Conservation (phyloP, 2,113 vertebrate species). For the Ardeotis arabs region DNA sequence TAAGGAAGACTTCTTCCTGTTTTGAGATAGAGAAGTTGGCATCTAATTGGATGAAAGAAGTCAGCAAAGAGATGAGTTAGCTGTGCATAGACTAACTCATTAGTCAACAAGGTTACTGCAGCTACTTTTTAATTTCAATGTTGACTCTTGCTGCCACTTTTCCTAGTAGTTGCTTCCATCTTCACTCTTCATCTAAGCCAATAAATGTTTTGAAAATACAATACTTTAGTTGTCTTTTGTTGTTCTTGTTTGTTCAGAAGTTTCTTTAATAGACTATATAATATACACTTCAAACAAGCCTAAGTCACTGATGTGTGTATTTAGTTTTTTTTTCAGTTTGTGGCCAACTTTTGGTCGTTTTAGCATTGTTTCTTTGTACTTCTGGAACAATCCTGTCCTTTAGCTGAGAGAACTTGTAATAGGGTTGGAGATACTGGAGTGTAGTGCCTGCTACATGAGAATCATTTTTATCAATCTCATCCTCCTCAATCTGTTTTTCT, state of each 20-base stretch:
- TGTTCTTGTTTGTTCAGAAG: neutral
- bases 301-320: neutral
- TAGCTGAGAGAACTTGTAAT: neutral
- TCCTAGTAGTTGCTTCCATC: neutral
- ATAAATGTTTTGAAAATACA: neutral
- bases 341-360: neutral
- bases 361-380: neutral
- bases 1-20: neutral
- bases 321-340: neutral
- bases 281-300: neutral
- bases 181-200: neutral
- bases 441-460: neutral
- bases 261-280: neutral
- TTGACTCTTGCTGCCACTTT: neutral
- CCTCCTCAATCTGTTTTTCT: neutral
- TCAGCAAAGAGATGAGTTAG: neutral
- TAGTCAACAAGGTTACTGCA: neutral
- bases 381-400: neutral
- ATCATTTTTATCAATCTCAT: neutral
- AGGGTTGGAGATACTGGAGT: neutral
- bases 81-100: neutral
- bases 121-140: neutral
- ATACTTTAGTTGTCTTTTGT: neutral
- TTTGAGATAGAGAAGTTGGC: neutral
- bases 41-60: neutral